Evolutionary conservation across 2,113 vertebrate genomes (phyloP).

Genomic region (Triplophysa dalaica): DNA sequence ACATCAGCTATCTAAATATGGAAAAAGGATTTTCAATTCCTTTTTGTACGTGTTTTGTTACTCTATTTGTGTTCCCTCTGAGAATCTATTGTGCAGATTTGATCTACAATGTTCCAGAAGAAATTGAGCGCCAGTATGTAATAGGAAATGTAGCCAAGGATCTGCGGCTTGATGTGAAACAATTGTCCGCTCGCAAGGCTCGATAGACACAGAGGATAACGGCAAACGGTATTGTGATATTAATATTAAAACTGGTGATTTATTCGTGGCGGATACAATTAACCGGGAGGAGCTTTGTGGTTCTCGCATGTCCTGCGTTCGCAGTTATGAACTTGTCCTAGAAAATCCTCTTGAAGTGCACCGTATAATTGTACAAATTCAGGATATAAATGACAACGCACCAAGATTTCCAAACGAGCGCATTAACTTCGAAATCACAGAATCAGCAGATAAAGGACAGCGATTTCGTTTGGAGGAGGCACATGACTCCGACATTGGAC

Average conservation of each 20-base stretch:
- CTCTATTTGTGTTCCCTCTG: conserved; percentile 33
- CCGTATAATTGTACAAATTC: conserved; percentile 57
- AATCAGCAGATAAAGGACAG: conserved; percentile 62
- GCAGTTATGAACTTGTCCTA: conserved; percentile 52
- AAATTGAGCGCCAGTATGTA: conserved; percentile 46
- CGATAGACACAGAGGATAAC: conserved; percentile 47
- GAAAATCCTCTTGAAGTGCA: conserved; percentile 65
- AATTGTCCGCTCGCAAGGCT: conserved; percentile 43
- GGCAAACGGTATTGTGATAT: conserved; percentile 48
- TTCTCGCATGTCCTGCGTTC: conserved; percentile 4
- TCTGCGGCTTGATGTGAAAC: conserved; percentile 36
- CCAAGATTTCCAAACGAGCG: conserved; percentile 49
- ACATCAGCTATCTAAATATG: not conserved
- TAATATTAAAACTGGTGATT: conserved; percentile 46
- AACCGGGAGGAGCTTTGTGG: conserved; percentile 55
- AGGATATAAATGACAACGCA: conserved; percentile 73
- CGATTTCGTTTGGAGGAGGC: conserved; percentile 67
- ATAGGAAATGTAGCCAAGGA: conserved; percentile 55
- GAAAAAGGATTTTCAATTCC: not conserved
- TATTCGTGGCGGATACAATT: conserved; percentile 47
- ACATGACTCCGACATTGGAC: conserved; percentile 68
- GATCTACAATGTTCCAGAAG: conserved; percentile 51
- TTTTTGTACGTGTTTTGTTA: not conserved
- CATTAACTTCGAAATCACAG: conserved; percentile 61
- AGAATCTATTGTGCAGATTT: conserved; percentile 38